Evolutionary conservation across 2,113 vertebrate genomes (phyloP).

Genomic region (Coptodon rendalli): DNA sequence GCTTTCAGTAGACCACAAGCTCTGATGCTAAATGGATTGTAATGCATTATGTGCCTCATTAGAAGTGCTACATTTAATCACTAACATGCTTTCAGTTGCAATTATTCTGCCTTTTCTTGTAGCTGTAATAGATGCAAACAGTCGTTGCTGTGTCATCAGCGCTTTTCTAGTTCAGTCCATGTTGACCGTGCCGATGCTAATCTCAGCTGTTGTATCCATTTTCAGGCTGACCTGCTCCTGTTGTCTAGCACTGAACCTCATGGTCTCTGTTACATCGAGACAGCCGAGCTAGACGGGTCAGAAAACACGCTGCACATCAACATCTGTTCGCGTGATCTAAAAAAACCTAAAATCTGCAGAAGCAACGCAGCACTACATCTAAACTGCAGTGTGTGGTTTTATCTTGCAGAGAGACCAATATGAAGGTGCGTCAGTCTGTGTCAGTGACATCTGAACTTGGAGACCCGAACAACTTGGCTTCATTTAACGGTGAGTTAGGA

Average conservation of each 20-base stretch:
- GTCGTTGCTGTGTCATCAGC: neutral
- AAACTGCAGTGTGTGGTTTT: slow-evolving; percentile 10
- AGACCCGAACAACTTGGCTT: slow-evolving; percentile 79
- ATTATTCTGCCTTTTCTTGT: neutral
- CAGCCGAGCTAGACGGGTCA: slow-evolving; percentile 92
- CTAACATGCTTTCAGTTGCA: neutral
- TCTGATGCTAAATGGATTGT: neutral
- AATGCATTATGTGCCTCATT: neutral
- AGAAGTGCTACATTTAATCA: neutral
- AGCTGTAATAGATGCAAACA: neutral
- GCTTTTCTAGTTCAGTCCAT: neutral
- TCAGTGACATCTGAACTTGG: slow-evolving; percentile 82
- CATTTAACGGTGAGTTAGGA: slow-evolving; percentile 79
- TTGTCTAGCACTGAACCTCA: slow-evolving; percentile 95
- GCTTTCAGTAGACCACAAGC: neutral
- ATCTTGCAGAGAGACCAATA: slow-evolving; percentile 86
- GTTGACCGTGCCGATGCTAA: neutral
- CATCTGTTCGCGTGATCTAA: neutral
- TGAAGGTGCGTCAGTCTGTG: slow-evolving; percentile 91
- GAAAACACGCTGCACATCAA: slow-evolving; percentile 17
- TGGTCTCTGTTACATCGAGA: slow-evolving; percentile 94
- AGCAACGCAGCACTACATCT: neutral
- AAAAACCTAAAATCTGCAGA: neutral
- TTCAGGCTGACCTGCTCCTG: slow-evolving; percentile 90
- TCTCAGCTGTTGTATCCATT: slow-evolving; percentile 19